Conservation (phyloP, 2,113 vertebrate genomes). For the Myanophis thanlyinensis region DNA sequence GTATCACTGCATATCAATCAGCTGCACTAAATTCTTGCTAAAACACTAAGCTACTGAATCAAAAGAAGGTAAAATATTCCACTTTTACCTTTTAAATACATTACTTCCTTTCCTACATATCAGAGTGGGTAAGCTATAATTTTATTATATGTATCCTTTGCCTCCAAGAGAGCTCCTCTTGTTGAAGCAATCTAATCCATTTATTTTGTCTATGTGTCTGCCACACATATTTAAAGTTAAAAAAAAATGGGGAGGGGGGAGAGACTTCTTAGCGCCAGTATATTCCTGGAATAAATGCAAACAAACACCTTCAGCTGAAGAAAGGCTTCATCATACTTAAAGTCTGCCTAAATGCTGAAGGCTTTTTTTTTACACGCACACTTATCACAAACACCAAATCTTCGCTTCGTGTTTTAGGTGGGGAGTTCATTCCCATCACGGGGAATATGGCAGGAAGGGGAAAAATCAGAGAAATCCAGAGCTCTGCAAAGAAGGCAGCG, state of each 20-base stretch:
- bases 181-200: not conserved
- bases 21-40: slow-evolving; percentile 32
- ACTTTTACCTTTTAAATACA: not conserved
- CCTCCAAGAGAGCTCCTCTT: slow-evolving; percentile 18
- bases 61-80: slow-evolving; percentile 32
- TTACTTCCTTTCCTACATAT: not conserved
- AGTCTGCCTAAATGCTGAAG: slow-evolving; percentile 51
- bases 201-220: not conserved
- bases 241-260: not conserved
- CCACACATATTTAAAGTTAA: not conserved
- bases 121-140: slow-evolving; percentile 43
- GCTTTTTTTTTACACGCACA: slow-evolving; percentile 29
- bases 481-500: slow-evolving; percentile 5
- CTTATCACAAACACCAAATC: not conserved
- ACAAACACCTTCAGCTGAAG: slow-evolving; percentile 41
- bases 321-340: slow-evolving; percentile 48
- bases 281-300: slow-evolving; percentile 49
- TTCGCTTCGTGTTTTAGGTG: not conserved
- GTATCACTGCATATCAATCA: slow-evolving; percentile 42
- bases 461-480: slow-evolving; percentile 13
- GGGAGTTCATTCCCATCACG: not conserved
- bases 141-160: not conserved
- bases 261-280: slow-evolving; percentile 28
- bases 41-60: slow-evolving; percentile 45
- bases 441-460: not conserved